These are phyloP conservation scores for Balearica regulorum DNA, from an alignment of 2,797 vertebrate genomes.

Conservation along the genomic window DNA sequence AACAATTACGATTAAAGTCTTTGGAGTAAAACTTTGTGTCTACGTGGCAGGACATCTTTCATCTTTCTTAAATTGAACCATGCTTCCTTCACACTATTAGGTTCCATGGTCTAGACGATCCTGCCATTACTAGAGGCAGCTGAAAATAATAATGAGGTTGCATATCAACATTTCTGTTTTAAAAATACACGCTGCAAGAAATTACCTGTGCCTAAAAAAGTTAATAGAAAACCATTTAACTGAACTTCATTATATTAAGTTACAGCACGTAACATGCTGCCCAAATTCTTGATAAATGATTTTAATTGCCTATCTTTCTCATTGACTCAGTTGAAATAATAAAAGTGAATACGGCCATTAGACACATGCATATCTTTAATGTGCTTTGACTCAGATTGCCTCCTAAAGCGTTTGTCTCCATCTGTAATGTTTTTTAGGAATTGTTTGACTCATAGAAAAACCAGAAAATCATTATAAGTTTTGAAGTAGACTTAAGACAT, in stretches of 20 bases:
- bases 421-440: neutral
- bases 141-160: neutral
- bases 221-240: slow-evolving; percentile 16
- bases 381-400: neutral
- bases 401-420: neutral
- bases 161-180: neutral
- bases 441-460: neutral
- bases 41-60: neutral
- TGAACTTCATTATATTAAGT: slow-evolving; percentile 28
- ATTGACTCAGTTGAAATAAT: neutral
- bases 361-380: neutral
- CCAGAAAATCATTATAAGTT: neutral
- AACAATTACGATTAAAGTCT: neutral
- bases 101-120: neutral
- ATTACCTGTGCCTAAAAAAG: neutral
- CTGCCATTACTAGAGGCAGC: neutral
- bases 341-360: neutral
- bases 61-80: neutral
- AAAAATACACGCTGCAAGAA: neutral
- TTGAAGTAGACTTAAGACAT: slow-evolving; percentile 12
- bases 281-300: neutral
- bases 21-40: neutral
- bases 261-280: neutral
- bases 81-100: neutral
- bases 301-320: slow-evolving; percentile 2